phyloP scores from a whole-genome alignment of 2,797 vertebrate species.

The Sardinella longiceps region DNA sequence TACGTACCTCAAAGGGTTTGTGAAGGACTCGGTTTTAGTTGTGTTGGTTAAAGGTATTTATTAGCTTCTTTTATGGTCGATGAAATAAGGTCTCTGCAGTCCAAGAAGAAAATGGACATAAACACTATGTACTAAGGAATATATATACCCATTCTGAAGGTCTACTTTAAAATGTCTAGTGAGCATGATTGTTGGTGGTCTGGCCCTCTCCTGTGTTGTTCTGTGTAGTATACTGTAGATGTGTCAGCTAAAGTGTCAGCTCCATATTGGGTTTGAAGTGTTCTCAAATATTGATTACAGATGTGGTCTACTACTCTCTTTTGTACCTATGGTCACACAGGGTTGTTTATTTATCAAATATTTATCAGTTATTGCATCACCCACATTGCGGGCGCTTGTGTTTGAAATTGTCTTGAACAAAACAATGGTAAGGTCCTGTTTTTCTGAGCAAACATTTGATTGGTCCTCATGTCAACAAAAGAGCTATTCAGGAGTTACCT shows the following conservation, averaged over 20 bases:
- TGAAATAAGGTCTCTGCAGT: too few relatives aligned
- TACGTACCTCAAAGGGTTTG: too few relatives aligned
- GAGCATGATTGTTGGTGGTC: background rate
- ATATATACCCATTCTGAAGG: background rate
- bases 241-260: too few relatives aligned
- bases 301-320: background rate
- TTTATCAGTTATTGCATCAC: background rate
- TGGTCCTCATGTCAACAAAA: background rate
- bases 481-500: background rate
- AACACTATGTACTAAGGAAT: background rate
- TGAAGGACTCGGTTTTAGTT: too few relatives aligned
- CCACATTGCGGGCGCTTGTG: background rate
- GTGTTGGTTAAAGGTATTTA: too few relatives aligned
- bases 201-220: background rate
- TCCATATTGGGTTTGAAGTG: background rate
- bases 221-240: background rate
- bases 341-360: background rate
- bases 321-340: background rate
- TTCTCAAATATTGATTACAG: background rate
- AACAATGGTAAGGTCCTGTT: background rate
- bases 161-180: background rate
- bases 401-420: background rate
- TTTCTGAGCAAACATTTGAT: conserved; percentile 13
- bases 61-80: too few relatives aligned
- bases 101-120: too few relatives aligned